These are phyloP conservation scores for Cheumatopsyche charites DNA, from an alignment of 1,140 invertebrate genomes.

Conservation along the genomic window DNA sequence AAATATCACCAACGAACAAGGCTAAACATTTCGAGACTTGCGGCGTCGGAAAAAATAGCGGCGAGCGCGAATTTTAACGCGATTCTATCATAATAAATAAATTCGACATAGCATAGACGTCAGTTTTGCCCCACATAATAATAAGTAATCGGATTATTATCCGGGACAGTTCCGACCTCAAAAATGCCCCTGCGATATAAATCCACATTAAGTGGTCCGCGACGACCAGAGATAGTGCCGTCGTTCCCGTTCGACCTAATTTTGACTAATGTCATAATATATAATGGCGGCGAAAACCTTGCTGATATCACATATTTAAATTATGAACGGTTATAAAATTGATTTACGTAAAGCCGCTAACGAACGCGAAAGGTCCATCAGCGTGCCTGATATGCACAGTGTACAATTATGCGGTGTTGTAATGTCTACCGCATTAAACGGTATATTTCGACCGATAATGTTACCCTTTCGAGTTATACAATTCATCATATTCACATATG, in stretches of 20 bases:
- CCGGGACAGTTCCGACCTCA: constrained; percentile 21
- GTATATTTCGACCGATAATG: too few species aligned
- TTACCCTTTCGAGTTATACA: too few species aligned
- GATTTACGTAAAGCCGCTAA: constrained; percentile 32
- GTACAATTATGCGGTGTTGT: constrained; percentile 11
- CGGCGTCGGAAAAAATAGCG: background rate
- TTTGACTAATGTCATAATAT: constrained; percentile 45
- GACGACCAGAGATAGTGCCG: constrained; percentile 1
- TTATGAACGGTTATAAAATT: constrained; percentile 46
- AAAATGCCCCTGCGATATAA: constrained; percentile 36
- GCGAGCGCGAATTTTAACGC: background rate
- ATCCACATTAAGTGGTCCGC: constrained; percentile 36
- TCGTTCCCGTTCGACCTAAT: constrained; percentile 30
- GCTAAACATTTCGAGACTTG: background rate
- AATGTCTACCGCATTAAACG: background rate
- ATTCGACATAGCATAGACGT: background rate
- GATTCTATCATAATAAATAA: background rate
- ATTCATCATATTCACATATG: too few species aligned
- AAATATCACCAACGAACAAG: background rate
- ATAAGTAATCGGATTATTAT: constrained; percentile 25
- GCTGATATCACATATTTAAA: constrained; percentile 46
- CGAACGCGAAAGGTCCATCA: constrained; percentile 30
- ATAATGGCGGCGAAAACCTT: constrained; percentile 34
- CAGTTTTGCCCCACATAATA: constrained; percentile 4
- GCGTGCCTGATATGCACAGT: background rate